Conservation (phyloP, 1,140 invertebrate species). For the Bombus balteatus region DNA sequence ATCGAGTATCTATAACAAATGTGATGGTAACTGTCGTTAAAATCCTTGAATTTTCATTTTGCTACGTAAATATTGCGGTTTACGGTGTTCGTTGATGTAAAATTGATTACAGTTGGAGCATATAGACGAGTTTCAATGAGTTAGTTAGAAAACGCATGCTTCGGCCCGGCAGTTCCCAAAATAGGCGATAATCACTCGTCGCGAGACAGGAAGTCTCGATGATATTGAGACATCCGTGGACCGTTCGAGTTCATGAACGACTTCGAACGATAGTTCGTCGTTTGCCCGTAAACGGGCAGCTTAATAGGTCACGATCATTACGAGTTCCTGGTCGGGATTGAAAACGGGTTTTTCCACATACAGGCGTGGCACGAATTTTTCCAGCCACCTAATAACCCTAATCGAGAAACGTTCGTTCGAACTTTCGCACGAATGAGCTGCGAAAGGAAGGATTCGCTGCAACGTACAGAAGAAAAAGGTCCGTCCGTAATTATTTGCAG, state of each 20-base stretch:
- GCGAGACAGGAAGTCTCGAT: neutral
- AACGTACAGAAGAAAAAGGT: neutral
- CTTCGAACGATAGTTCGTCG: neutral
- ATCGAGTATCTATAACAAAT: neutral
- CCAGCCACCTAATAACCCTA: constrained; percentile 11
- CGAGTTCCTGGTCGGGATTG: neutral
- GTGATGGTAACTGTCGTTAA: neutral
- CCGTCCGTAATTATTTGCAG: neutral
- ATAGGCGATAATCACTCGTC: constrained; percentile 42
- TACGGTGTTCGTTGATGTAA: neutral
- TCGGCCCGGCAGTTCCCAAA: constrained; percentile 21
- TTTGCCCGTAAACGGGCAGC: constrained; percentile 13
- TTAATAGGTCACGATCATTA: constrained; percentile 30
- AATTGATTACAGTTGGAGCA: neutral
- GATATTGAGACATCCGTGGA: constrained; percentile 42
- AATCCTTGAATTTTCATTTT: neutral
- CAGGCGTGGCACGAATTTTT: constrained; percentile 21
- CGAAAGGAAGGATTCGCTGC: neutral
- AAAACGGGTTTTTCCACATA: constrained; percentile 33
- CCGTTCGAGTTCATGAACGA: neutral
- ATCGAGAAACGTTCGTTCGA: constrained; percentile 1
- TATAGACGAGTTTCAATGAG: constrained; percentile 18
- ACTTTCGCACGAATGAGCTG: neutral
- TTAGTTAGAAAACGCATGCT: constrained; percentile 19
- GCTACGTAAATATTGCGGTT: neutral